Conservation (phyloP, 2,797 vertebrate genomes). For the Cuniculus paca region DNA sequence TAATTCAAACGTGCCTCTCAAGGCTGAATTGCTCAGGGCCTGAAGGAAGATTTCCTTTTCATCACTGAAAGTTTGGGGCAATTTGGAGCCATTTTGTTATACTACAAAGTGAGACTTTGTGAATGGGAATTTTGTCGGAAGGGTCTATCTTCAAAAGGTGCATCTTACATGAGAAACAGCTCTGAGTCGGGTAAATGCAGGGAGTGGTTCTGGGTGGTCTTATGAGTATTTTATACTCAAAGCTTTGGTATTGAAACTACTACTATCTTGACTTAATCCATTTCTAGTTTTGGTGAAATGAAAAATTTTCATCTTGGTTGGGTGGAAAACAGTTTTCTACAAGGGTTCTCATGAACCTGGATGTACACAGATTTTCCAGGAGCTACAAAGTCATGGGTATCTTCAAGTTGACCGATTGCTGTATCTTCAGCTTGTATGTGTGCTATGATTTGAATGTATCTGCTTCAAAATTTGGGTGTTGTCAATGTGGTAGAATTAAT, state of each 20-base stretch:
- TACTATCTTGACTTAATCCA: not conserved
- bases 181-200: not conserved
- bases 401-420: not conserved
- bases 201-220: not conserved
- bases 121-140: constrained; percentile 1
- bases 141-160: not conserved
- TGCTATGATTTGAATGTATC: not conserved
- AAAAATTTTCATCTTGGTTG: not conserved
- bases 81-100: constrained; percentile 42
- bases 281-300: not conserved
- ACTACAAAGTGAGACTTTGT: not conserved
- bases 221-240: not conserved
- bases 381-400: not conserved
- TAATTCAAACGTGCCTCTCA: constrained; percentile 28
- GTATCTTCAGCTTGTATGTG: not conserved
- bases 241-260: not conserved
- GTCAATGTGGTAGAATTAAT: not conserved
- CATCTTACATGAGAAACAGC: not conserved
- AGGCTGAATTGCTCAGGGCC: not conserved
- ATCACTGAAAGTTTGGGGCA: constrained; percentile 14
- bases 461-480: not conserved
- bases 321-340: constrained; percentile 4
- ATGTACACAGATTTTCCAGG: not conserved
- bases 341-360: not conserved
- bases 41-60: not conserved